Evolutionary conservation across 2,113 vertebrate genomes (phyloP), one percentile per base, ranked within the genome.

Genomic region (Odocoileus hemionus): DNA sequence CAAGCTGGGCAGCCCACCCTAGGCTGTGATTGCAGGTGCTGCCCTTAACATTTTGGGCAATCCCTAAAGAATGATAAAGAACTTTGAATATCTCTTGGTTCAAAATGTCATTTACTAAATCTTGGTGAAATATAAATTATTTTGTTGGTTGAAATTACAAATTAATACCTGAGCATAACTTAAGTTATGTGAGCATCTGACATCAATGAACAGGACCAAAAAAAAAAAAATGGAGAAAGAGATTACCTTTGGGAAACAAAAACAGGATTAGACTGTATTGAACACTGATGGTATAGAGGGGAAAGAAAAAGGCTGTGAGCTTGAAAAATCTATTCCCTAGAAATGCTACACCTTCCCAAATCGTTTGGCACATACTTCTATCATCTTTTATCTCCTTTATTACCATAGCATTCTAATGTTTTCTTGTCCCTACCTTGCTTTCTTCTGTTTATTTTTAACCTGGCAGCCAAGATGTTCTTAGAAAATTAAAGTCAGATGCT

Each of bases 1-100:
- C 21, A 85, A 79, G 52, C 6, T 5, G 16, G 2, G 1, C 1
- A 52, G 30, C 8, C 76, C 6, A 28, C 1, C 1, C 2, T 54
- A 52, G 19, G 5, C 9, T 90, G 8, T 95, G 26, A 84, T 7
- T 36, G 23, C 9, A 57, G 36, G 3, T 36, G 11, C 2, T 54
- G 6, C 3, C 3, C 16, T 7, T 82, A 61, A 70, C 5, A 54
- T 7, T 82, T 86, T 33, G 8, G 3, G 17, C 17, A 78, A 6
- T 52, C 39, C 36, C 12, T 85, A 11, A 82, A 76, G 23, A 84
- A 30, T 67, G 64, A 70, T 21, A 26, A 87, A 80, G 10, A 60
- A n/a, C 7, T 74, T 47, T 76, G 47, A 28, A 10, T 54, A 52
- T 45, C 25, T 17, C 4, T 47, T 6, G 61, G 5, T 23, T 21